A percentile compares a stretch with the other conserved stretches of the same genome.
phyloP scores from a whole-genome alignment of 2,888 invertebrate species.

The Hypomecis punctinalis region DNA sequence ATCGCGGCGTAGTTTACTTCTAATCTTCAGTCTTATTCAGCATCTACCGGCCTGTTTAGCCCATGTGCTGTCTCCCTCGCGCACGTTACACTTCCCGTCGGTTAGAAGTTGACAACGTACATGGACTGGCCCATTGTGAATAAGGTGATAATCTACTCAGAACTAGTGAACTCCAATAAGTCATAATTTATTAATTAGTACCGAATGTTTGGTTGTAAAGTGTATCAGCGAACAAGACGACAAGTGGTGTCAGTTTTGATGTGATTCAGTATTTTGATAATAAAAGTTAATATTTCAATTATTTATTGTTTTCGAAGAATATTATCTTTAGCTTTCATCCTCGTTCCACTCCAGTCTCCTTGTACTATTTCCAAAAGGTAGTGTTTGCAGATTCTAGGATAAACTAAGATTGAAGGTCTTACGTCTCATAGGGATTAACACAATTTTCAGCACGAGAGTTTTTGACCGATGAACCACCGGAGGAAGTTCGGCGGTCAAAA shows the following conservation, averaged over 20 bases:
- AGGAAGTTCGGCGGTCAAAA: too few species aligned
- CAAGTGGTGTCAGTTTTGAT: slow-evolving; percentile 36
- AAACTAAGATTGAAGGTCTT: too few species aligned
- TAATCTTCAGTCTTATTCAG: neutral
- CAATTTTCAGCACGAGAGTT: too few species aligned
- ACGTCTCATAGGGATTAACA: too few species aligned
- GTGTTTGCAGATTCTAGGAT: too few species aligned
- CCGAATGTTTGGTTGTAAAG: slow-evolving; percentile 42
- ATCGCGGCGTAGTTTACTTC: slow-evolving; percentile 68
- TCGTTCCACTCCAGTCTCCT: too few species aligned
- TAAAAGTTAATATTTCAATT: slow-evolving; percentile 39
- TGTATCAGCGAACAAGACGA: slow-evolving; percentile 40
- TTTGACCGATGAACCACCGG: too few species aligned
- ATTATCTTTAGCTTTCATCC: too few species aligned
- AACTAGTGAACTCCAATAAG: slow-evolving; percentile 57
- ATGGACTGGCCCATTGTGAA: neutral
- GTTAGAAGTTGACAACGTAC: neutral
- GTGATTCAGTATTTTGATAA: slow-evolving; percentile 74
- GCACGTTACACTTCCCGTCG: neutral
- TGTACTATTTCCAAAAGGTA: too few species aligned
- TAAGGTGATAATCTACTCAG: slow-evolving; percentile 31
- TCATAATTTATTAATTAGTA: slow-evolving; percentile 66
- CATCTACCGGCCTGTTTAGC: too few species aligned
- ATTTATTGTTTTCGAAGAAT: slow-evolving; percentile 7
- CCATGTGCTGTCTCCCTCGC: neutral